Evolutionary conservation across 2,888 invertebrate genomes (phyloP).

Genomic region (Agrilus cyanescens): DNA sequence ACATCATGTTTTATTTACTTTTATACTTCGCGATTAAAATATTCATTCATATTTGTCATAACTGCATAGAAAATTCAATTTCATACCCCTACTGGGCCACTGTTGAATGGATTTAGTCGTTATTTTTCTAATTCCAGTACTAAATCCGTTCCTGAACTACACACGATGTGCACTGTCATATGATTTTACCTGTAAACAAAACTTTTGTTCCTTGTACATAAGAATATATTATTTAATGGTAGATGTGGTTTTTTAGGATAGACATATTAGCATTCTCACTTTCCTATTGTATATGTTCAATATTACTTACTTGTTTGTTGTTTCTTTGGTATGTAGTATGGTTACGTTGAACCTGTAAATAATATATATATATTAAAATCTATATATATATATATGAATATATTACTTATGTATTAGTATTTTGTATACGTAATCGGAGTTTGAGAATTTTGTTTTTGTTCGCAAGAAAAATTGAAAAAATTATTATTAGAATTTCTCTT

Average conservation of each 20-base stretch:
- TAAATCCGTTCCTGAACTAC: too few relatives aligned
- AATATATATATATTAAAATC: too few relatives aligned
- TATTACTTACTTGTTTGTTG: slow-evolving; percentile 25
- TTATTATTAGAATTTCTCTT: slow-evolving; percentile 5
- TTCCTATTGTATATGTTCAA: slow-evolving; percentile 16
- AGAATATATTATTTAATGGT: slow-evolving; percentile 21
- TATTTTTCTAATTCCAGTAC: too few relatives aligned
- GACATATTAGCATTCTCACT: slow-evolving; percentile 14
- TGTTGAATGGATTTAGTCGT: too few relatives aligned
- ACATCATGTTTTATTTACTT: too few relatives aligned
- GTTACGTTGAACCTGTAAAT: slow-evolving; percentile 4
- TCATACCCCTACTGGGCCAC: too few relatives aligned
- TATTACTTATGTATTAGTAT: not conserved
- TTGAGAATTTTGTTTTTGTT: not conserved
- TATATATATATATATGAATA: slow-evolving; percentile 2
- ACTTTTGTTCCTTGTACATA: slow-evolving; percentile 38
- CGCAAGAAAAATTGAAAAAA: slow-evolving; percentile 5
- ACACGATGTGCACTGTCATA: too few relatives aligned
- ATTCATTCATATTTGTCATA: too few relatives aligned
- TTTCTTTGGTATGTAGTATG: slow-evolving; percentile 19
- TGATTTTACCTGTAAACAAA: slow-evolving; percentile 17
- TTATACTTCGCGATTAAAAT: too few relatives aligned
- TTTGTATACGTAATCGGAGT: not conserved
- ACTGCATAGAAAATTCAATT: too few relatives aligned
- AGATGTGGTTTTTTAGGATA: slow-evolving; percentile 9